A percentile compares a stretch with the other conserved stretches of the same genome.
Evolutionary conservation across 2,888 invertebrate species (phyloP).

Genomic region (Dynastes maya): DNA sequence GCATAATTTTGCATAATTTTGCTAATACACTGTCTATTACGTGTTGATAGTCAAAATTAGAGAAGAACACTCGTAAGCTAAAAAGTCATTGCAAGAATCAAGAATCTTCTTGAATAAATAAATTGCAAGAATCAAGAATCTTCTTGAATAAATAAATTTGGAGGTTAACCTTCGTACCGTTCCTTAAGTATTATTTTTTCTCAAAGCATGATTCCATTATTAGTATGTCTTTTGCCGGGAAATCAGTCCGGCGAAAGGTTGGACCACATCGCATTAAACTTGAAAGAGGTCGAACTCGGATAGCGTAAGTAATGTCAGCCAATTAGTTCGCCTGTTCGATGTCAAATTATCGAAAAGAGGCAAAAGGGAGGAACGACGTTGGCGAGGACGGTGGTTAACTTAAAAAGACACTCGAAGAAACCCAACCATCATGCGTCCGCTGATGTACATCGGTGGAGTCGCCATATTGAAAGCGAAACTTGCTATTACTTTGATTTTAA

Average conservation of each 20-base stretch:
- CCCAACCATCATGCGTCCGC: not conserved
- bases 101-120: too few species aligned
- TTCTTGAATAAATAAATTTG: slow-evolving; percentile 13
- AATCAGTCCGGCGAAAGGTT: slow-evolving; percentile 29
- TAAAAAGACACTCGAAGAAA: slow-evolving; percentile 45
- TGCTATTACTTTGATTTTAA: slow-evolving; percentile 49
- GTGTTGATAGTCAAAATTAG: too few species aligned
- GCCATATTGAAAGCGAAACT: slow-evolving; percentile 18
- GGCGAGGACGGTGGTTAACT: slow-evolving; percentile 39
- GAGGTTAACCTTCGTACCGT: not conserved
- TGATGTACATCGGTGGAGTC: not conserved
- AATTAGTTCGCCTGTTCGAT: slow-evolving; percentile 53
- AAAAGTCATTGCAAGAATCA: not conserved
- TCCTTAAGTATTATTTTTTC: slow-evolving; percentile 1
- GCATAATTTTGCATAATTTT: too few species aligned
- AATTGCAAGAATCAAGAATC: too few species aligned
- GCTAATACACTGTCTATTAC: too few species aligned
- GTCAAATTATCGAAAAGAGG: slow-evolving; percentile 48
- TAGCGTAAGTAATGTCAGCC: slow-evolving; percentile 52
- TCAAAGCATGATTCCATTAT: slow-evolving; percentile 20
- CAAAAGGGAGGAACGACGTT: slow-evolving; percentile 46
- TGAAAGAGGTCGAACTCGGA: slow-evolving; percentile 47
- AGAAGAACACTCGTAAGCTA: too few species aligned
- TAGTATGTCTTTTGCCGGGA: slow-evolving; percentile 9
- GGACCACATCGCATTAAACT: slow-evolving; percentile 42